phyloP scores from a whole-genome alignment of 2,113 vertebrate species.

The Lucifuga dentata region DNA sequence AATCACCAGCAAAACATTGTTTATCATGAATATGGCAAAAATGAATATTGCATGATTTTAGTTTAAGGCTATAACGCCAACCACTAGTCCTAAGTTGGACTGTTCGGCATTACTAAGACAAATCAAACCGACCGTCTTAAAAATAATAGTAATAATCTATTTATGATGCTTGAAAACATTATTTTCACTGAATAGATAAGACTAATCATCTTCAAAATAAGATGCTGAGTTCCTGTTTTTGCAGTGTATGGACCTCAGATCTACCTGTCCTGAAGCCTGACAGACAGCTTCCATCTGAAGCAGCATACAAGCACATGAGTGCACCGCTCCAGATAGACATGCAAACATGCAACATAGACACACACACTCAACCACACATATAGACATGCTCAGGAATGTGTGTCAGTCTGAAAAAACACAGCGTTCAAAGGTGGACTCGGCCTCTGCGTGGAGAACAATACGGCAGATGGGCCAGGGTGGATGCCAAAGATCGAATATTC shows the following conservation, averaged over 20 bases:
- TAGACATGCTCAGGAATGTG: constrained; percentile 48
- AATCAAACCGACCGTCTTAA: no score
- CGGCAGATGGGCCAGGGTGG: constrained; percentile 21
- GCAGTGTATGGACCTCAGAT: constrained; percentile 55
- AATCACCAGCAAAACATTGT: no score
- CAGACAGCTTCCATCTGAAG: constrained; percentile 80
- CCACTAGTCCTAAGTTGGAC: no score
- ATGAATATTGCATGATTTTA: no score
- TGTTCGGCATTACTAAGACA: no score
- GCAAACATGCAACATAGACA: constrained; percentile 33
- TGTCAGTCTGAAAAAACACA: constrained; percentile 12
- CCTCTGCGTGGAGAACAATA: constrained; percentile 13
- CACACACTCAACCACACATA: constrained; percentile 16
- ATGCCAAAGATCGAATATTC: constrained; percentile 63
- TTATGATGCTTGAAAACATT: no score
- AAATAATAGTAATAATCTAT: no score
- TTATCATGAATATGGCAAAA: no score
- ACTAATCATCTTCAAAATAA: no score
- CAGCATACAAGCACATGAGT: constrained; percentile 67
- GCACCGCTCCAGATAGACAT: constrained; percentile 32
- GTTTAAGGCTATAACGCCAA: no score
- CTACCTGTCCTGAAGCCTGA: constrained; percentile 75
- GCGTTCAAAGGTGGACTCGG: constrained; percentile 22
- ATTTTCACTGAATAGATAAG: no score
- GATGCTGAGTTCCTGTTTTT: no score